phyloP scores from a whole-genome alignment of 2,113 vertebrate species.

The Datnioides undecimradiatus region DNA sequence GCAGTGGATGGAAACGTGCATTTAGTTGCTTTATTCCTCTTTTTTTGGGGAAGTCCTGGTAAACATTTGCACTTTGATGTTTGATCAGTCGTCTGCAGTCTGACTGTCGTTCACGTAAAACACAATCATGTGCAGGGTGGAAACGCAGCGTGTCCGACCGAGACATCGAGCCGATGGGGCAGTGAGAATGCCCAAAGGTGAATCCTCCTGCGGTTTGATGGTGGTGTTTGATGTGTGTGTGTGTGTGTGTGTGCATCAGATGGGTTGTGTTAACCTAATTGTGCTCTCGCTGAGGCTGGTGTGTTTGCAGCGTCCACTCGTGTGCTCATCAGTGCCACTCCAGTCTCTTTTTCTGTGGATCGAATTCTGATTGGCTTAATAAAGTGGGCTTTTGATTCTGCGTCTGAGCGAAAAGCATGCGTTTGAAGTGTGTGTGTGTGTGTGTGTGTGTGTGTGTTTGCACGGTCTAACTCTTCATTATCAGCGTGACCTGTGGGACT shows the following conservation, averaged over 20 bases:
- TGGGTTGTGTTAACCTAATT: background rate
- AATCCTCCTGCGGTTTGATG: background rate
- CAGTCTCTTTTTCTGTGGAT: background rate
- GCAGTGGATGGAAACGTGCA: no score
- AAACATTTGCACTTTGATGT: no score
- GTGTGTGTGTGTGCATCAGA: background rate
- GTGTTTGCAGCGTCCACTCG: slow-evolving; percentile 27
- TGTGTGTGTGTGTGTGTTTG: slow-evolving; percentile 10
- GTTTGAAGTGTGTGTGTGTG: background rate
- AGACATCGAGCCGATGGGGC: no score
- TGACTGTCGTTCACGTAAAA: no score
- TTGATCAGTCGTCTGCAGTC: no score
- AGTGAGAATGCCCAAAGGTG: no score
- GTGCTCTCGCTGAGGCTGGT: background rate
- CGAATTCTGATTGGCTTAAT: slow-evolving; percentile 37
- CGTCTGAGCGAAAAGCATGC: background rate
- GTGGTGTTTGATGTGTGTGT: background rate
- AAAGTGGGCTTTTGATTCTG: slow-evolving; percentile 29
- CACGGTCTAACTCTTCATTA: background rate
- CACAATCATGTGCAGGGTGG: no score
- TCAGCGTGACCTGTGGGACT: slow-evolving; percentile 4
- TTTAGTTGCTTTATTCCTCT: no score
- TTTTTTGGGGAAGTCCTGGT: no score
- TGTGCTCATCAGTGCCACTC: slow-evolving; percentile 4
- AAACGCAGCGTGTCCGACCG: no score